Conservation (phyloP, 1,140 invertebrate genomes). For the Bactericera cockerelli region DNA sequence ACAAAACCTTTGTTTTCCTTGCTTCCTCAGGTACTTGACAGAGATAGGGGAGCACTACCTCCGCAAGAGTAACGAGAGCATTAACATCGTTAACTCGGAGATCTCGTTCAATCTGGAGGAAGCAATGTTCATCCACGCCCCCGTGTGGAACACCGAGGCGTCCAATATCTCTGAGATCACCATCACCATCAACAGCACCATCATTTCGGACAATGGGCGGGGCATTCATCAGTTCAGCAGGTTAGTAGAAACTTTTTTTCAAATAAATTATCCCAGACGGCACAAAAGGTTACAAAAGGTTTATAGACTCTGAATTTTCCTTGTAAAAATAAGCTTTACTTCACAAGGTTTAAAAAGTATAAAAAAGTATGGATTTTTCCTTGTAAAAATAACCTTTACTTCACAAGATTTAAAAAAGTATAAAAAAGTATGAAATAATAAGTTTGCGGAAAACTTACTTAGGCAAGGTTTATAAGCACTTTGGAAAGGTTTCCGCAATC, state of each 20-base stretch:
- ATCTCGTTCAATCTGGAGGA: slow-evolving; percentile 63
- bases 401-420: no score
- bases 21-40: slow-evolving; percentile 44
- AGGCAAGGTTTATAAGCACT: no score
- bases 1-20: no score
- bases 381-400: no score
- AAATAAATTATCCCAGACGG: background rate
- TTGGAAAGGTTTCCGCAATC: no score
- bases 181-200: slow-evolving; percentile 66
- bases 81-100: slow-evolving; percentile 60
- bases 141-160: slow-evolving; percentile 62
- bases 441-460: no score
- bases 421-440: no score
- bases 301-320: no score
- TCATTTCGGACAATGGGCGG: slow-evolving; percentile 67
- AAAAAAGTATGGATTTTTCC: no score
- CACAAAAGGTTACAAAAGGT: no score
- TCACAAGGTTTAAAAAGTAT: no score
- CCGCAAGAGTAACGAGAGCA: slow-evolving; percentile 71
- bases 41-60: slow-evolving; percentile 70
- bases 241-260: slow-evolving; percentile 22
- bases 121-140: slow-evolving; percentile 64
- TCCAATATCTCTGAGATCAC: slow-evolving; percentile 72
- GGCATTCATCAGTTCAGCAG: slow-evolving; percentile 70
- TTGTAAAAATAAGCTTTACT: no score